Evolutionary conservation across 2,113 vertebrate genomes (phyloP).

Genomic region (Neodontobutis hainanensis): DNA sequence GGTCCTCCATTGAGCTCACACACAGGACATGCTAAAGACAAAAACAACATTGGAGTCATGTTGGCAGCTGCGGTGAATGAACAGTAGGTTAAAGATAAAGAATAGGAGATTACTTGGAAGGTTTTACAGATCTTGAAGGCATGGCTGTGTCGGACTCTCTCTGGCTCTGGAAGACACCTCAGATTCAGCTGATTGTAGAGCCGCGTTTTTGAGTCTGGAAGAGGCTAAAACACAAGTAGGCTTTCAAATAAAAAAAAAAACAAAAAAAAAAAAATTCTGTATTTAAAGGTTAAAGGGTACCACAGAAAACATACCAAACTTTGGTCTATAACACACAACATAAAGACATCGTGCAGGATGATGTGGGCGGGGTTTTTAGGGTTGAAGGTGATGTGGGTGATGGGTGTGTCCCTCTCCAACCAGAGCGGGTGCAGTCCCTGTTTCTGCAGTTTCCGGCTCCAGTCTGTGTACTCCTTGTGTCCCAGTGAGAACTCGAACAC

Average conservation of each 20-base stretch:
- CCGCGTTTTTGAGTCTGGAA: slow-evolving; percentile 77
- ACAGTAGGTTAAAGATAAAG: background rate
- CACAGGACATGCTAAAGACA: slow-evolving; percentile 84
- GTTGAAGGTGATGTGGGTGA: slow-evolving; percentile 88
- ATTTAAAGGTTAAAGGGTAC: background rate
- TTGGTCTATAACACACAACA: slow-evolving; percentile 94
- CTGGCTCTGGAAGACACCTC: slow-evolving; percentile 76
- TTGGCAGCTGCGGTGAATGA: background rate
- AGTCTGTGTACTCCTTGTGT: slow-evolving; percentile 85
- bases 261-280: background rate
- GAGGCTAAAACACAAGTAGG: slow-evolving; percentile 77
- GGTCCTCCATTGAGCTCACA: slow-evolving; percentile 84
- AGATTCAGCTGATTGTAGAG: slow-evolving; percentile 85
- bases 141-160: slow-evolving; percentile 78
- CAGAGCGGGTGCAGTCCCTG: slow-evolving; percentile 85
- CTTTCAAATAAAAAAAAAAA: background rate
- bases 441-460: slow-evolving; percentile 87
- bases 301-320: slow-evolving; percentile 82
- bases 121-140: slow-evolving; percentile 94
- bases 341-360: slow-evolving; percentile 88
- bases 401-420: slow-evolving; percentile 87
- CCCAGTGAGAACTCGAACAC: slow-evolving; percentile 88
- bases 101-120: slow-evolving; percentile 82
- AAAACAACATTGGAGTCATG: background rate
- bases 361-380: slow-evolving; percentile 82